A percentile compares a stretch with the other conserved stretches of the same genome.
phyloP scores from a whole-genome alignment of 2,888 invertebrate genomes.

The Thelaira solivaga region DNA sequence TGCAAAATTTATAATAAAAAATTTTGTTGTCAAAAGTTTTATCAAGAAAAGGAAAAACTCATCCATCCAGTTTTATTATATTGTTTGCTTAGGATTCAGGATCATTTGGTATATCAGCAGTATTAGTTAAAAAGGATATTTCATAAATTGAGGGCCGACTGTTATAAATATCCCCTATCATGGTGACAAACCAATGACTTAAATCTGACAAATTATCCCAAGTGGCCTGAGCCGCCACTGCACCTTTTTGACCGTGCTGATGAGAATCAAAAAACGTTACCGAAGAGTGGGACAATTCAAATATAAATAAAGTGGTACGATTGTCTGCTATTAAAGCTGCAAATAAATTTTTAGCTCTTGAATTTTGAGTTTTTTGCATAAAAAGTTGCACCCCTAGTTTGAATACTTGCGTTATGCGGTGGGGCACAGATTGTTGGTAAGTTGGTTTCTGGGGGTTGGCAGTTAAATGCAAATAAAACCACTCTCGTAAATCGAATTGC shows the following conservation, averaged over 20 bases:
- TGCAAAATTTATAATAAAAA: too few relatives aligned
- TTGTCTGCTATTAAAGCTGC: conserved; percentile 72
- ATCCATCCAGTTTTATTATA: conserved; percentile 12
- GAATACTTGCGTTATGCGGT: conserved; percentile 69
- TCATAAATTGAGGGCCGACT: conserved; percentile 71
- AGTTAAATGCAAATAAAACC: conserved; percentile 73
- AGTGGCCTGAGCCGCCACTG: conserved; percentile 70
- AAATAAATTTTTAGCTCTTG: conserved; percentile 65
- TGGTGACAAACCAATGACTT: conserved; percentile 70
- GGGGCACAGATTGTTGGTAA: conserved; percentile 68
- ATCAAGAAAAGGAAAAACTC: conserved; percentile 2
- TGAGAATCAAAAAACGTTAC: conserved; percentile 72
- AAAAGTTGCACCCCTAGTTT: conserved; percentile 70
- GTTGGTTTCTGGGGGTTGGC: conserved; percentile 68
- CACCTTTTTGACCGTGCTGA: conserved; percentile 71
- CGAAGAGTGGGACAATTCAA: conserved; percentile 69
- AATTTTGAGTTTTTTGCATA: conserved; percentile 57
- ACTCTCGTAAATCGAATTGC: conserved; percentile 70
- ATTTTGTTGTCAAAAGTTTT: too few relatives aligned
- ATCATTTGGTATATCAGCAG: conserved; percentile 22
- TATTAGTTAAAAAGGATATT: conserved; percentile 69
- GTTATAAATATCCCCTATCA: conserved; percentile 70
- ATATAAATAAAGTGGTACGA: conserved; percentile 71
- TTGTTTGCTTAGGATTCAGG: background rate
- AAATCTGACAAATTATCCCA: conserved; percentile 68